Evolutionary conservation across 2,888 invertebrate genomes (phyloP).

Genomic region (Brachyptera risi): DNA sequence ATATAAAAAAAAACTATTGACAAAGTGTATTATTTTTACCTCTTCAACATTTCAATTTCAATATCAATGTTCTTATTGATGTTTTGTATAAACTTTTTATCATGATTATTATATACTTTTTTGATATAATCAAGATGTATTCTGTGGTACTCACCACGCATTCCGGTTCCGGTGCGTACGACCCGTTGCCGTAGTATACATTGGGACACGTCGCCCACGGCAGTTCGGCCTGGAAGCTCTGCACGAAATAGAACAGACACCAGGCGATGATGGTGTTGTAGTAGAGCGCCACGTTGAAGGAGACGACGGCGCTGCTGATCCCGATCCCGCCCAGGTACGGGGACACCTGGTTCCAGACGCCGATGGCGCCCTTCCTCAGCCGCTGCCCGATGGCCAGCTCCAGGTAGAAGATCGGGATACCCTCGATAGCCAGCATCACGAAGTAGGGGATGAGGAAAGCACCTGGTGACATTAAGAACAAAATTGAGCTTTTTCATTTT

Average conservation of each 20-base stretch:
- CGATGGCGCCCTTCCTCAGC: slow-evolving; percentile 88
- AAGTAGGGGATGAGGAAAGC: slow-evolving; percentile 97
- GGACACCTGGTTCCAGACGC: slow-evolving; percentile 92
- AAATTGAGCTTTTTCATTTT: too few relatives aligned
- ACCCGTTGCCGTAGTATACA: slow-evolving; percentile 71
- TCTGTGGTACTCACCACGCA: slow-evolving; percentile 77
- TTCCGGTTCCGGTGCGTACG: slow-evolving; percentile 74
- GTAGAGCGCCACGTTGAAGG: slow-evolving; percentile 93
- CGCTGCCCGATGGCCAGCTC: slow-evolving; percentile 94
- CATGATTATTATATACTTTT: too few relatives aligned
- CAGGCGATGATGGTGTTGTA: slow-evolving; percentile 98
- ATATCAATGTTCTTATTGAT: too few relatives aligned
- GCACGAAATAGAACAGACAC: slow-evolving; percentile 90
- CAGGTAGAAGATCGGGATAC: slow-evolving; percentile 93
- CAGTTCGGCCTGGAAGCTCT: slow-evolving; percentile 84
- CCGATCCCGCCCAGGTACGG: slow-evolving; percentile 87
- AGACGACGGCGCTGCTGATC: slow-evolving; percentile 91
- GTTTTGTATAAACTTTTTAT: too few relatives aligned
- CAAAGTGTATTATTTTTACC: too few relatives aligned
- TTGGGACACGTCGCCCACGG: slow-evolving; percentile 93
- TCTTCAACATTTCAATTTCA: too few relatives aligned
- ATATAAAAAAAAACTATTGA: too few relatives aligned
- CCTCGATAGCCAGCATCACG: slow-evolving; percentile 90
- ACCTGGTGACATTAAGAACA: too few relatives aligned
- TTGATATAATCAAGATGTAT: too few relatives aligned